phyloP scores from a whole-genome alignment of 2,888 invertebrate species.

The Cremastinae sp. region DNA sequence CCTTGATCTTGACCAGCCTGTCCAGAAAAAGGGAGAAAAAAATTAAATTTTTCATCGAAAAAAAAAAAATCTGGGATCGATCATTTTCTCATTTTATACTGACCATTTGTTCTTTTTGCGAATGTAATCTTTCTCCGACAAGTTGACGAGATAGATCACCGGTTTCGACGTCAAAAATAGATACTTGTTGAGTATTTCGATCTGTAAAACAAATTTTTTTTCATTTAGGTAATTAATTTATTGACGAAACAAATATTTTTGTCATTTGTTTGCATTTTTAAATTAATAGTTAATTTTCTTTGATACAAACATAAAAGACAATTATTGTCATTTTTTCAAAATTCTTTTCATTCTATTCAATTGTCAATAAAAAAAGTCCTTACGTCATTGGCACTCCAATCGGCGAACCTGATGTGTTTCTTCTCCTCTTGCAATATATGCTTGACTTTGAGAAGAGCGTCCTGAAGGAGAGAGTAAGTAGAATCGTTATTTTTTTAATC shows the following conservation, averaged over 20 bases:
- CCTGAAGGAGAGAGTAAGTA: constrained; percentile 83
- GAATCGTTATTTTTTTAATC: constrained; percentile 20
- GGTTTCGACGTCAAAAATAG: constrained; percentile 98
- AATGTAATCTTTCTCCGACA: constrained; percentile 98
- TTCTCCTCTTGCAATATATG: constrained; percentile 92
- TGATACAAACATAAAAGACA: too few relatives aligned
- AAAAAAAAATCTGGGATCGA: too few relatives aligned
- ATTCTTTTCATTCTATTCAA: too few relatives aligned
- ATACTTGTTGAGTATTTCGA: constrained; percentile 97
- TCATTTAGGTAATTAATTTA: too few relatives aligned
- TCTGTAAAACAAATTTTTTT: constrained; percentile 82
- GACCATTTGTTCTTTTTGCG: constrained; percentile 99
- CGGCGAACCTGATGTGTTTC: constrained; percentile 94
- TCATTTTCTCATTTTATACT: constrained; percentile 68
- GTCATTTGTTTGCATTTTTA: too few relatives aligned
- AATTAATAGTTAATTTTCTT: too few relatives aligned
- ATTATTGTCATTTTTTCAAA: too few relatives aligned
- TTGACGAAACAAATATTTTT: too few relatives aligned
- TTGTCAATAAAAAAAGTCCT: constrained; percentile 69
- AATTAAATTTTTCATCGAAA: background rate
- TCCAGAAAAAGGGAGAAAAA: constrained; percentile 14
- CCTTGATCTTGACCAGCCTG: constrained; percentile 97
- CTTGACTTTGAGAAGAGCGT: constrained; percentile 92
- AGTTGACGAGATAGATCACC: constrained; percentile 96
- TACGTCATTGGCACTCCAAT: constrained; percentile 96